Conservation (phyloP, 2,797 vertebrate species). For the Platalea minor region DNA sequence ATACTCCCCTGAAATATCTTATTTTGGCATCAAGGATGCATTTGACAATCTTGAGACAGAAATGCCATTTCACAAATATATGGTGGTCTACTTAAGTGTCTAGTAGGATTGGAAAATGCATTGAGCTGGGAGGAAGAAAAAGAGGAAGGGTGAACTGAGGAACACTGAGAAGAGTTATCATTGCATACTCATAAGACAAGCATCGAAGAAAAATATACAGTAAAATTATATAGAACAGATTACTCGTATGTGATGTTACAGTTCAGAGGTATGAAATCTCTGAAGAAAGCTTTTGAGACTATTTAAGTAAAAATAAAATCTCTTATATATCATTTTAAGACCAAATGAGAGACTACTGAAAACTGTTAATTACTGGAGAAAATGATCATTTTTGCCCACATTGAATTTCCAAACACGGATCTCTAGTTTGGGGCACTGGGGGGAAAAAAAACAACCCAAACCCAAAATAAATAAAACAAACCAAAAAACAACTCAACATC, state of each 20-base stretch:
- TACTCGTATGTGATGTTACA: not conserved
- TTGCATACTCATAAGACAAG: not conserved
- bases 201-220: not conserved
- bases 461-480: not conserved
- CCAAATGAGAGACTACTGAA: not conserved
- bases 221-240: not conserved
- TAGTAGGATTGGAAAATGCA: not conserved
- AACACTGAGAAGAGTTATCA: not conserved
- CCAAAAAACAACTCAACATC: not conserved
- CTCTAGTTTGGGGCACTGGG: not conserved
- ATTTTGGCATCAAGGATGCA: not conserved
- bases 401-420: not conserved
- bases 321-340: not conserved
- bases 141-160: not conserved
- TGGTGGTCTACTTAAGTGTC: not conserved
- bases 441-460: rapidly evolving
- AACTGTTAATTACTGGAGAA: not conserved
- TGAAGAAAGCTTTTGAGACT: not conserved
- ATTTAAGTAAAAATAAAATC: not conserved
- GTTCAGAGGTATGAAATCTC: not conserved
- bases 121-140: not conserved
- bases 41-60: not conserved
- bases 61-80: not conserved
- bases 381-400: not conserved
- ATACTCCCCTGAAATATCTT: conserved; percentile 13